phyloP scores from a whole-genome alignment of 2,888 invertebrate genomes.

The Drosophila lutescens region DNA sequence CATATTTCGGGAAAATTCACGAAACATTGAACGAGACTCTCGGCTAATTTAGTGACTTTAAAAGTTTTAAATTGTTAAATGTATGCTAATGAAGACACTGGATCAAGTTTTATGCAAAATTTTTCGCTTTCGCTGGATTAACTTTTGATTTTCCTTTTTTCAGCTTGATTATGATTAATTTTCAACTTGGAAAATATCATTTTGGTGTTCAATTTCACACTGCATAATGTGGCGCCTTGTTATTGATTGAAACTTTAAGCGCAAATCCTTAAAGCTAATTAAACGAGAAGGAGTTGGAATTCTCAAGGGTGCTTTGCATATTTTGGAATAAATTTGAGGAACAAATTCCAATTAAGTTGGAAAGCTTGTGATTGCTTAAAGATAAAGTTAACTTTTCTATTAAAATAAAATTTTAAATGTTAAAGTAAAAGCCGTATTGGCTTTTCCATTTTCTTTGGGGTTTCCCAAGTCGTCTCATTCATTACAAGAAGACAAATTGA shows the following conservation, averaged over 20 bases:
- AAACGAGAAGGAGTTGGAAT: background rate
- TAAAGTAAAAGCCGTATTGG: background rate
- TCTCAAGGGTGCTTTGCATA: conserved; percentile 11
- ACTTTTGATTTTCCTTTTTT: conserved; percentile 14
- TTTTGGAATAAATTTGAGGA: conserved; percentile 9
- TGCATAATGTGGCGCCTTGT: background rate
- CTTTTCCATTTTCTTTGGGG: background rate
- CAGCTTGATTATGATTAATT: conserved; percentile 18
- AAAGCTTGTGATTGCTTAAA: background rate
- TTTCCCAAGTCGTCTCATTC: background rate
- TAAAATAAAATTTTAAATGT: background rate
- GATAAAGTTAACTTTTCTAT: background rate
- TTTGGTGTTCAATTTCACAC: conserved; percentile 22
- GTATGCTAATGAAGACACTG: conserved; percentile 35
- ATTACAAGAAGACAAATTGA: background rate
- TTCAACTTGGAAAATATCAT: background rate
- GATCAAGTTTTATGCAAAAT: conserved; percentile 1
- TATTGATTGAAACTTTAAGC: conserved; percentile 24
- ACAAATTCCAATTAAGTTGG: background rate
- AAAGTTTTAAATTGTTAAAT: conserved; percentile 32
- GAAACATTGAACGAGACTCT: conserved; percentile 35
- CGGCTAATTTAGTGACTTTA: conserved; percentile 34
- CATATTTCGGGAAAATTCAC: conserved; percentile 35
- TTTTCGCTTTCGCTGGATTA: conserved; percentile 16
- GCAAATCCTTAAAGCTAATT: conserved; percentile 12